Base-by-base conservation (phyloP, 2,113 vertebrate genomes). In the Macquaria ambigua region DNA sequence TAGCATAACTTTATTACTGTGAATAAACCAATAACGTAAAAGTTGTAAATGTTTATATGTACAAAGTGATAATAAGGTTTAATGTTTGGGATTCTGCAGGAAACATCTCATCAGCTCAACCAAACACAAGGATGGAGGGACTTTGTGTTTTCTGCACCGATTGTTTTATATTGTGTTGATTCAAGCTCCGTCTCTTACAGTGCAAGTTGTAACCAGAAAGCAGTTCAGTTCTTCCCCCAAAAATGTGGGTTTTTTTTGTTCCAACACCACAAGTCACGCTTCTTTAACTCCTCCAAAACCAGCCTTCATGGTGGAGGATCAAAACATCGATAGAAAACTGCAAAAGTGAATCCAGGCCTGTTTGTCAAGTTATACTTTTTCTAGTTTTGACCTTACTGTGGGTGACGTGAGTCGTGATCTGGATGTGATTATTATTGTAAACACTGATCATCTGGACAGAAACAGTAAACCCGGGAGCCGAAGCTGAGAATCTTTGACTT, bases 191-290 rank as follows among this genome's bases (percentile, higher is more conserved):
- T 31, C 43, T 43, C 15, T 75, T 21, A 3, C 37, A 37, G 62
- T 6, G 62, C 41, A 59, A 71, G 59, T 5, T 23, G 43, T 28
- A 80, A 72, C 61, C 43, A 74, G 21, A 75, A 70, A 75, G 64
- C 72, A 52, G 16, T 77, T 81, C 69, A 31, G 18, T 10, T 55
- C 34, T 55, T 11, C 23, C 5, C 28, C 59, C 15, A 16, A 55
- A 72, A 46, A 23, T 14, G 15, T 28, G 39, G 39, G 1, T 31
- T 31, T 31, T 31, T 37, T 68, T 8, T 46, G 52, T 82, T 80
- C 85, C 68, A 87, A 63, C 52, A 48, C 67, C 72, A 58, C 62
- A 52, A 66, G 79, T 66, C 37, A 72, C 5, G 23, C 31, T 25
- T 28, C 3, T 50, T 41, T 55, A 74, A 77, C 55, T 74, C 64